phyloP scores from a whole-genome alignment of 1,140 invertebrate genomes.

The Neotoxoptera formosana region DNA sequence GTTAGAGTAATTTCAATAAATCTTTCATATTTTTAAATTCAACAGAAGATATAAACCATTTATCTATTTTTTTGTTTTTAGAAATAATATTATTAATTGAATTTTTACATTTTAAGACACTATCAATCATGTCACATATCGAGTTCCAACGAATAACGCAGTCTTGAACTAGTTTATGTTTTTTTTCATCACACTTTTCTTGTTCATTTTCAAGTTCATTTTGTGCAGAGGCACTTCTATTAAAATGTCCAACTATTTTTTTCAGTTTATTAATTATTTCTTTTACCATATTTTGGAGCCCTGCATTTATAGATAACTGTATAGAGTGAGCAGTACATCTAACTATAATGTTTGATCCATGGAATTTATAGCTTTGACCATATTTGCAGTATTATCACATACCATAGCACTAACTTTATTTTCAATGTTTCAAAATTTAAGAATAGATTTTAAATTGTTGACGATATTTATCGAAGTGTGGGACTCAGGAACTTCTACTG shows the following conservation, averaged over 20 bases:
- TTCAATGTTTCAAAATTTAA: no score
- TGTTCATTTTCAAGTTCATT: not conserved
- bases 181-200: not conserved
- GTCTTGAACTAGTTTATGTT: slow-evolving; percentile 44
- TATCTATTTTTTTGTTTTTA: slow-evolving; percentile 15
- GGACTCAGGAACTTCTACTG: no score
- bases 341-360: slow-evolving; percentile 26
- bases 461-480: no score
- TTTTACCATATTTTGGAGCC: slow-evolving; percentile 20
- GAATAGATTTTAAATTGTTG: no score
- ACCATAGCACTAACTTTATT: slow-evolving; percentile 18
- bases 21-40: not conserved
- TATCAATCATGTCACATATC: not conserved
- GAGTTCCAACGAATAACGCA: not conserved
- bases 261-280: slow-evolving; percentile 13
- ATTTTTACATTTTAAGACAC: not conserved
- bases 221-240: not conserved
- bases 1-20: not conserved
- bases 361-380: slow-evolving; percentile 56
- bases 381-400: slow-evolving; percentile 59
- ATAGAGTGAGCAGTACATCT: slow-evolving; percentile 53
- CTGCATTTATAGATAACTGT: slow-evolving; percentile 46
- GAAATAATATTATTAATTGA: not conserved
- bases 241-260: not conserved
- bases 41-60: not conserved